phyloP scores from a whole-genome alignment of 1,140 invertebrate genomes.

The Diachasma alloeum region DNA sequence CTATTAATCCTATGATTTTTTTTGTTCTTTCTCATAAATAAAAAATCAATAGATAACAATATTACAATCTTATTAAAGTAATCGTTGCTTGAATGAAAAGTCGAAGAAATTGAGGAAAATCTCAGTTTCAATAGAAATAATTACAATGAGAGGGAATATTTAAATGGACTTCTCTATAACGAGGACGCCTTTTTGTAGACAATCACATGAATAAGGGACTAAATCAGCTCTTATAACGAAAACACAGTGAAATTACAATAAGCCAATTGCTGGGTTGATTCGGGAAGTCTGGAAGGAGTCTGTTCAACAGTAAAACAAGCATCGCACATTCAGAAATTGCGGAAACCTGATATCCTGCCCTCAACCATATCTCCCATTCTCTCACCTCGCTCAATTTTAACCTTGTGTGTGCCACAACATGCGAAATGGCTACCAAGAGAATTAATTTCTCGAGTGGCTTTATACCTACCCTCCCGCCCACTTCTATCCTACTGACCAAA shows the following conservation, averaged over 20 bases:
- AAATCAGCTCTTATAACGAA: slow-evolving; percentile 64
- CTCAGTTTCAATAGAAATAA: too few relatives aligned
- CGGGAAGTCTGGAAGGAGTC: slow-evolving; percentile 52
- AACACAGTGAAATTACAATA: slow-evolving; percentile 67
- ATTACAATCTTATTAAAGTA: too few relatives aligned
- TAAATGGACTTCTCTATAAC: too few relatives aligned
- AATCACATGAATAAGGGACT: slow-evolving; percentile 12
- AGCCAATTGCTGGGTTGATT: slow-evolving; percentile 65
- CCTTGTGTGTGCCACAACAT: slow-evolving; percentile 11
- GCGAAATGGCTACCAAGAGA: slow-evolving; percentile 44
- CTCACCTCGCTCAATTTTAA: background rate
- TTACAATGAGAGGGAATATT: too few relatives aligned
- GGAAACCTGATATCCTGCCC: slow-evolving; percentile 24
- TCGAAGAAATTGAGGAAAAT: too few relatives aligned
- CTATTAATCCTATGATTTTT: too few relatives aligned
- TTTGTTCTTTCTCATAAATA: too few relatives aligned
- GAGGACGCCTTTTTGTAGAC: too few relatives aligned
- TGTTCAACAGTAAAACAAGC: slow-evolving; percentile 65
- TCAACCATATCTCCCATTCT: background rate
- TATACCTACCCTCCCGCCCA: slow-evolving; percentile 40
- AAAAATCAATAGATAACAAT: too few relatives aligned
- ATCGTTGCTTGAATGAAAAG: too few relatives aligned
- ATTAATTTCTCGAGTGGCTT: slow-evolving; percentile 65
- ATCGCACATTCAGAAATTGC: slow-evolving; percentile 32
- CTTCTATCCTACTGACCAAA: slow-evolving; percentile 56